A percentile compares a stretch with the other conserved stretches of the same genome.
Evolutionary conservation across 2,888 invertebrate genomes (phyloP).

Genomic region (Kuschelorhynchus macadamiae): DNA sequence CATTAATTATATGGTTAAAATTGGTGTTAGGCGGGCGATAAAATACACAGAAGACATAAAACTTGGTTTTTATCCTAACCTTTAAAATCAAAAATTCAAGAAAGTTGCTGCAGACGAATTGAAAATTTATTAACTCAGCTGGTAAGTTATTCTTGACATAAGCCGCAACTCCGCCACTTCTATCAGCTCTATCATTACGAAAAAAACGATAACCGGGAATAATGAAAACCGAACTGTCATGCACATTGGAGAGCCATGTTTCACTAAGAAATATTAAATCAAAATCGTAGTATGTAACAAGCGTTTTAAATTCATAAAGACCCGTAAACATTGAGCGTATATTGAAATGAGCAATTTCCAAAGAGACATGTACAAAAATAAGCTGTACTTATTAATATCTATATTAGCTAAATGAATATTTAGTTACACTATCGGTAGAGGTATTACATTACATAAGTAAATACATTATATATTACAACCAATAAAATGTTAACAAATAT

Average conservation of each 20-base stretch:
- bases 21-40: neutral
- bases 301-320: neutral
- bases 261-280: neutral
- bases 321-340: neutral
- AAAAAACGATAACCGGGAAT: neutral
- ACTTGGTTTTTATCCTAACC: neutral
- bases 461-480: no score
- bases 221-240: neutral
- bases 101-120: neutral
- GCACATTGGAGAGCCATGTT: neutral
- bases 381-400: no score
- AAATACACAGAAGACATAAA: neutral
- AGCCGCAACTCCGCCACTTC: neutral
- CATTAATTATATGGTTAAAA: neutral
- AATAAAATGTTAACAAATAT: no score
- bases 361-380: no score
- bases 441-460: no score
- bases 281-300: neutral
- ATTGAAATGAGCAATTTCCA: neutral
- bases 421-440: no score
- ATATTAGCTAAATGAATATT: no score
- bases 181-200: neutral
- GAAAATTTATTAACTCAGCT: neutral
- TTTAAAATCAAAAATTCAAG: neutral
- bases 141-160: neutral